A percentile compares a stretch with the other conserved stretches of the same genome.
These are phyloP conservation scores for Poecilia picta DNA, from an alignment of 2,797 vertebrate species.

Conservation along the genomic window DNA sequence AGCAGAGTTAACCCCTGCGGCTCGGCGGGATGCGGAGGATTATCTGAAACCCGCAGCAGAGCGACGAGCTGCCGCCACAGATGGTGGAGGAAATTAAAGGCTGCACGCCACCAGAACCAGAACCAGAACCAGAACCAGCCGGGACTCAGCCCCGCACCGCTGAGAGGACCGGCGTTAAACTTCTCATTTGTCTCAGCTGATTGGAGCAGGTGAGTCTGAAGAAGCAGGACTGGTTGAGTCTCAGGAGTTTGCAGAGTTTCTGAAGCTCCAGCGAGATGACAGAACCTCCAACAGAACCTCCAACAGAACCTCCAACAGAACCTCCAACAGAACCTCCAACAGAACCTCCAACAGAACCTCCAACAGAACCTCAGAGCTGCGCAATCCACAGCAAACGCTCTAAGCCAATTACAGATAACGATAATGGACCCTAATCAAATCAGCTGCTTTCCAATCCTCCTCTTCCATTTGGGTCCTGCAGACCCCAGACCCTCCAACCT, in stretches of 20 bases:
- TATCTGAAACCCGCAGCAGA: slow-evolving; percentile 32
- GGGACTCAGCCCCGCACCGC: neutral
- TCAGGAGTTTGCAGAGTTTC: too few relatives aligned
- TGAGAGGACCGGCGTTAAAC: slow-evolving; percentile 2
- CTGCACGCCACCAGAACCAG: slow-evolving; percentile 45
- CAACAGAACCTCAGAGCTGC: slow-evolving; percentile 42
- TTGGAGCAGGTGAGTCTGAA: neutral
- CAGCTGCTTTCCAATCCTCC: slow-evolving; percentile 47
- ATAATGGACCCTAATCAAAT: slow-evolving; percentile 57
- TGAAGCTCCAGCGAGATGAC: slow-evolving; percentile 22
- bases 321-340: too few relatives aligned
- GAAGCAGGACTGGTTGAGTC: neutral
- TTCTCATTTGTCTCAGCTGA: neutral
- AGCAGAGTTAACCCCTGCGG: slow-evolving; percentile 41
- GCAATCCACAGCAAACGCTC: slow-evolving; percentile 37
- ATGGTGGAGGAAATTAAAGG: slow-evolving; percentile 66
- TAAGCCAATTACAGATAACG: slow-evolving; percentile 62
- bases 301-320: too few relatives aligned
- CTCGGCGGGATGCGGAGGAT: slow-evolving; percentile 49
- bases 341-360: too few relatives aligned
- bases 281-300: too few relatives aligned
- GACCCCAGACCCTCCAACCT: slow-evolving; percentile 6
- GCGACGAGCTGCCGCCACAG: slow-evolving; percentile 53
- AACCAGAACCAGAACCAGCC: slow-evolving; percentile 46
- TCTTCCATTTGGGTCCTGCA: slow-evolving; percentile 43